Conservation (phyloP, 2,113 vertebrate genomes). For the Trogon surrucura region DNA sequence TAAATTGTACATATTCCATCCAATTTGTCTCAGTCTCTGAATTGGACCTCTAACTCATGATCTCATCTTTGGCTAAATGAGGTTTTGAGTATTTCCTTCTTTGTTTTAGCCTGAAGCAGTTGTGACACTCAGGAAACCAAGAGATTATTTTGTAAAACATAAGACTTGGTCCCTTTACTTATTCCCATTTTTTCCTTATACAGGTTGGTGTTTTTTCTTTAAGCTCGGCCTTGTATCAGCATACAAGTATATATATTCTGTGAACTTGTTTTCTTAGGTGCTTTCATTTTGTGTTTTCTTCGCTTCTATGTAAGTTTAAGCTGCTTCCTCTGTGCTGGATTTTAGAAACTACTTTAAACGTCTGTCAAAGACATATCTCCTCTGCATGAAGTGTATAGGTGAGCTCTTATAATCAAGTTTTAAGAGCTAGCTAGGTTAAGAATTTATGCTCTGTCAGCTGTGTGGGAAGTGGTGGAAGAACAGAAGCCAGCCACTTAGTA, state of each 20-base stretch:
- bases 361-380: neutral
- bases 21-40: neutral
- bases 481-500: conserved; percentile 41
- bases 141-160: neutral
- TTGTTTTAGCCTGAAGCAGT: neutral
- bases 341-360: neutral
- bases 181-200: neutral
- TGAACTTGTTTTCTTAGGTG: neutral
- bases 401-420: neutral
- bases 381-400: neutral
- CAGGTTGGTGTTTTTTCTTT: neutral
- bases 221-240: neutral
- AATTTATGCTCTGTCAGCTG: neutral
- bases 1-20: neutral
- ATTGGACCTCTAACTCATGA: neutral
- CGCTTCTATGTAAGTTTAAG: neutral
- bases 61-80: neutral
- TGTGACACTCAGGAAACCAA: neutral
- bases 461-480: neutral
- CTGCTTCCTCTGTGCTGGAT: neutral
- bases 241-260: neutral
- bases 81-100: neutral
- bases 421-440: neutral
- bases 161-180: neutral
- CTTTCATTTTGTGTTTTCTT: neutral